A percentile compares a stretch with the other conserved stretches of the same genome.
phyloP scores from a whole-genome alignment of 2,113 vertebrate genomes.

The Corapipo altera region DNA sequence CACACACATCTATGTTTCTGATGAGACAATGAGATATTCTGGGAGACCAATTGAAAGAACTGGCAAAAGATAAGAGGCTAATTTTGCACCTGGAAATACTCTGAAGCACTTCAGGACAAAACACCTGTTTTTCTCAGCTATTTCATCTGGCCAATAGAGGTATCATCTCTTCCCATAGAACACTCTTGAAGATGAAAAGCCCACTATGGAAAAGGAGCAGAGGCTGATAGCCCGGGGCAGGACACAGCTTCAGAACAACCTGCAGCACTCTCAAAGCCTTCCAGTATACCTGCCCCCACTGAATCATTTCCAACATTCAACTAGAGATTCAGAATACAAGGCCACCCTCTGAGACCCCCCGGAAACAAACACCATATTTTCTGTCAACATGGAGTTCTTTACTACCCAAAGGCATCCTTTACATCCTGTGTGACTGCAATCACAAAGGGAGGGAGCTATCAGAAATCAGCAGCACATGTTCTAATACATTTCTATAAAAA shows the following conservation, averaged over 20 bases:
- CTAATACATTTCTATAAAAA: neutral
- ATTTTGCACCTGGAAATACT: neutral
- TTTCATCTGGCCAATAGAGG: neutral
- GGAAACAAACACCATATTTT: neutral
- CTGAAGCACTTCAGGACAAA: neutral
- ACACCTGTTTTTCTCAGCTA: neutral
- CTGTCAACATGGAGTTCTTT: neutral
- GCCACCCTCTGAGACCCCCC: neutral
- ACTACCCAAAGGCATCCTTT: neutral
- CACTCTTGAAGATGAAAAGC: neutral
- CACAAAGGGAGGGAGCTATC: neutral
- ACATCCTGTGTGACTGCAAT: neutral
- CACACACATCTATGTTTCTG: neutral
- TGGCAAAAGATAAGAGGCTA: neutral
- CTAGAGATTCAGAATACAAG: neutral
- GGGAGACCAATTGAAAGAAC: neutral
- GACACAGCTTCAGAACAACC: neutral
- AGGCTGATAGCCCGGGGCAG: fast-evolving
- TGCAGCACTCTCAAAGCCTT: neutral
- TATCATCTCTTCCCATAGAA: neutral
- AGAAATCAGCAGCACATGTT: neutral
- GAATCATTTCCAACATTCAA: neutral
- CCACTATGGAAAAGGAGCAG: fast-evolving
- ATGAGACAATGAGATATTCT: neutral
- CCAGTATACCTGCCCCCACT: too few relatives aligned